Evolutionary conservation across 2,888 invertebrate species (phyloP).

Genomic region (Acleris laterana): DNA sequence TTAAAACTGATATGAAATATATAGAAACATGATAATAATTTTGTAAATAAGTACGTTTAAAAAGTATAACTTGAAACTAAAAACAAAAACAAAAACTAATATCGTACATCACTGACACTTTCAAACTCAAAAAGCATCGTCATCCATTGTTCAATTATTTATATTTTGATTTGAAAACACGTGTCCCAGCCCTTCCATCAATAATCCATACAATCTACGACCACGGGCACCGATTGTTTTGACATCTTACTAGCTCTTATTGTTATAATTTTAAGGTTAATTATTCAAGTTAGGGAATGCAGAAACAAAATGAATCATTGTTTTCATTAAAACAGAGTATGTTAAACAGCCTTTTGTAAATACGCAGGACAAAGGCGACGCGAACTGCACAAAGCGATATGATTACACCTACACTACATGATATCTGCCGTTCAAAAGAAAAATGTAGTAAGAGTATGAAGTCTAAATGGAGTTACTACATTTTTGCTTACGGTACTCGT

Average conservation of each 20-base stretch:
- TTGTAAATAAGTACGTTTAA: background rate
- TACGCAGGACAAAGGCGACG: slow-evolving; percentile 22
- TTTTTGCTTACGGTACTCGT: no score
- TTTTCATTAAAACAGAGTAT: slow-evolving; percentile 32
- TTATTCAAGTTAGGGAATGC: background rate
- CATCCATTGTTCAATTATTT: slow-evolving; percentile 30
- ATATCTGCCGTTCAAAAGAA: background rate
- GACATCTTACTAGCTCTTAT: background rate
- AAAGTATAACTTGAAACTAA: no score
- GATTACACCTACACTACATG: slow-evolving; percentile 27
- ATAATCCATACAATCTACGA: no score
- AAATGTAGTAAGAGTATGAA: no score
- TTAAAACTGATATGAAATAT: no score
- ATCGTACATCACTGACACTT: slow-evolving; percentile 47
- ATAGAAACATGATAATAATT: no score
- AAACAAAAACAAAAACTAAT: slow-evolving; percentile 7
- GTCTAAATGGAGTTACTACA: no score
- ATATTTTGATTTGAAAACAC: slow-evolving; percentile 23
- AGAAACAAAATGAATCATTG: slow-evolving; percentile 28
- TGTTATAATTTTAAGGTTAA: slow-evolving; percentile 1
- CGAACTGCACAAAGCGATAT: slow-evolving; percentile 19
- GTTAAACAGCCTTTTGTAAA: slow-evolving; percentile 35
- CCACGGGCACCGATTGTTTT: no score
- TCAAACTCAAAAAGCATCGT: slow-evolving; percentile 33
- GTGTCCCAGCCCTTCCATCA: slow-evolving; percentile 8